phyloP scores from a whole-genome alignment of 2,888 invertebrate genomes.

The Drosophila eohydei region DNA sequence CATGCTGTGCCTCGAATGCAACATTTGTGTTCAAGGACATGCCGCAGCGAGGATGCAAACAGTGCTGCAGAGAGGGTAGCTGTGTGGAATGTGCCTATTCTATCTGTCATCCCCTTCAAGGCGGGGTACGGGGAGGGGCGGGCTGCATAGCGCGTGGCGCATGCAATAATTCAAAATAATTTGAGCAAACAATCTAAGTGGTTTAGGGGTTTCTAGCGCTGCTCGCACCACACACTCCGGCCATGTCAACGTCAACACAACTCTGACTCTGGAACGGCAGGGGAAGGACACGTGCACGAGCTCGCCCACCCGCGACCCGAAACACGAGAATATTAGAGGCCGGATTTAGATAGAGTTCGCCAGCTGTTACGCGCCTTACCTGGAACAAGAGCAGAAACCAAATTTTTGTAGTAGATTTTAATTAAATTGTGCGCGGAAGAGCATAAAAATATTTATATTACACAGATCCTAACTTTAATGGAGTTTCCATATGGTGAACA shows the following conservation, averaged over 20 bases:
- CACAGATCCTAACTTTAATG: slow-evolving; percentile 43
- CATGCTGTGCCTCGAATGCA: slow-evolving; percentile 75
- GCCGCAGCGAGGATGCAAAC: slow-evolving; percentile 27
- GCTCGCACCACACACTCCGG: slow-evolving; percentile 7
- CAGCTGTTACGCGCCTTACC: slow-evolving; percentile 62
- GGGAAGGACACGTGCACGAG: slow-evolving; percentile 58
- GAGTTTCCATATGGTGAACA: slow-evolving; percentile 41
- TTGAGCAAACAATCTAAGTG: slow-evolving; percentile 74
- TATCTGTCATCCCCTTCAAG: slow-evolving; percentile 3
- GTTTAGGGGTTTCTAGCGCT: slow-evolving; percentile 34
- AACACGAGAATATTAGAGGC: slow-evolving; percentile 28
- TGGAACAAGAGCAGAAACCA: slow-evolving; percentile 47
- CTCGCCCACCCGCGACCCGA: slow-evolving; percentile 2
- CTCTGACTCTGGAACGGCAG: slow-evolving; percentile 23
- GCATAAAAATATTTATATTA: slow-evolving; percentile 36
- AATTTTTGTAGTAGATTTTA: slow-evolving; percentile 33
- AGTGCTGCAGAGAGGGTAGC: slow-evolving; percentile 26
- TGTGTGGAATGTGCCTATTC: neutral
- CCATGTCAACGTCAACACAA: slow-evolving; percentile 38
- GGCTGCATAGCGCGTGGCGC: slow-evolving; percentile 32
- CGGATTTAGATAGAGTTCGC: slow-evolving; percentile 22
- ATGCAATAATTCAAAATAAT: slow-evolving; percentile 70
- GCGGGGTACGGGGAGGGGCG: neutral
- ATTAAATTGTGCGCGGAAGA: slow-evolving; percentile 39
- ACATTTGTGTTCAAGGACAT: slow-evolving; percentile 77